phyloP scores from a whole-genome alignment of 37 sponge, comb jelly and placozoan genomes.

The Halichondria panicea region DNA sequence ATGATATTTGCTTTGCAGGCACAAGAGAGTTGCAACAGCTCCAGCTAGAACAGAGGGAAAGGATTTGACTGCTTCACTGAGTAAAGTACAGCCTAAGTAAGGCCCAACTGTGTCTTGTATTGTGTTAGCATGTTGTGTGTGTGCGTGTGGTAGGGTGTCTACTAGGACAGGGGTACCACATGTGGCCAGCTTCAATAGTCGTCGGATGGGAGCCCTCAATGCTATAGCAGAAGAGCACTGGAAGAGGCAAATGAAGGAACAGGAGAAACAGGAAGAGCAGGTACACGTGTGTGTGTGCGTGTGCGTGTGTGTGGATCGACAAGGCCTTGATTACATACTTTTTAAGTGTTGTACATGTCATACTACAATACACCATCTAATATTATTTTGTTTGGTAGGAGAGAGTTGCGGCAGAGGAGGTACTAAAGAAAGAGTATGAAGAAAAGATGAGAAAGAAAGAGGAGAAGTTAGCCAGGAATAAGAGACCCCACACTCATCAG shows the following conservation, averaged over 20 bases:
- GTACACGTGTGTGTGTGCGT: no score
- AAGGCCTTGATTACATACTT: no score
- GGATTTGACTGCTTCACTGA: no score
- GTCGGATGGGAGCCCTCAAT: slow-evolving; percentile 27
- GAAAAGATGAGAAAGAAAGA: background rate
- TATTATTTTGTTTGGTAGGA: background rate
- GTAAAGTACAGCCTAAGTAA: background rate
- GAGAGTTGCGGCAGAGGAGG: background rate
- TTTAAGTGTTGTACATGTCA: no score
- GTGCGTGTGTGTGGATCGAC: no score
- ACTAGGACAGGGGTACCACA: background rate
- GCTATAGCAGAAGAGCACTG: slow-evolving; percentile 57
- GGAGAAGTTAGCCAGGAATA: background rate
- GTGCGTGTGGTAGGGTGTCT: no score
- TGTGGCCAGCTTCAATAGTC: slow-evolving; percentile 9
- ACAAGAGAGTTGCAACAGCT: no score
- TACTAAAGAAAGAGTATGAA: background rate
- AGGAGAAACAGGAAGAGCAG: slow-evolving; percentile 34
- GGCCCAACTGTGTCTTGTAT: background rate
- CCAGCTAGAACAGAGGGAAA: no score
- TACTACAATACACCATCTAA: no score
- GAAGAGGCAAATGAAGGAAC: slow-evolving; percentile 55
- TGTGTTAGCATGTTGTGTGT: background rate
- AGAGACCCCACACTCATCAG: no score
- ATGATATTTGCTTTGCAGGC: no score